These are phyloP conservation scores for Poeciliopsis presidionis DNA, from an alignment of 2,797 vertebrate species.

Conservation along the genomic window DNA sequence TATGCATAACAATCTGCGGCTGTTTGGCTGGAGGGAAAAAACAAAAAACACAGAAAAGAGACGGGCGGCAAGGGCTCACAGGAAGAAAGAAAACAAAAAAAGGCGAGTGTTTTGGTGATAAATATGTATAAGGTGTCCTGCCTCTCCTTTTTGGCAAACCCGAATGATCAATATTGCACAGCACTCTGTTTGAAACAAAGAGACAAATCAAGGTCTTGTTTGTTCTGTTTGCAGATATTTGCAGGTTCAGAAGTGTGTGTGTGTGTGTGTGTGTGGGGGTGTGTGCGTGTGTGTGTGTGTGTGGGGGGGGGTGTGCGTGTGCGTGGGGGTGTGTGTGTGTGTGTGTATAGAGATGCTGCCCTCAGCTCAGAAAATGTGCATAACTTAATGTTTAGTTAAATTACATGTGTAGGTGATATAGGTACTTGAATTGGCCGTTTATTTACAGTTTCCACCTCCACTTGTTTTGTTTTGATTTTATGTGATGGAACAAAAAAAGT, in stretches of 20 bases:
- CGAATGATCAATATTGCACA: constrained; percentile 73
- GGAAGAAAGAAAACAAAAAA: constrained; percentile 15
- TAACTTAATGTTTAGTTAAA: background rate
- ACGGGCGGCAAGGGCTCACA: constrained; percentile 29
- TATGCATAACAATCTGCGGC: constrained; percentile 79
- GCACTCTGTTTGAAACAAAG: constrained; percentile 60
- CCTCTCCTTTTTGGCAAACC: constrained; percentile 62
- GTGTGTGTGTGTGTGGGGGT: background rate
- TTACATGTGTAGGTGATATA: background rate
- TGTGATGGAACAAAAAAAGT: background rate
- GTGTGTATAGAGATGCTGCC: background rate
- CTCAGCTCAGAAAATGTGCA: constrained; percentile 6
- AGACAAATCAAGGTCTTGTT: constrained; percentile 71
- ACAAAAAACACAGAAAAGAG: constrained; percentile 14
- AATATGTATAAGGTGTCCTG: constrained; percentile 72
- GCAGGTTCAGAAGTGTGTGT: constrained; percentile 32
- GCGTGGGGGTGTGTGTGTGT: constrained; percentile 8
- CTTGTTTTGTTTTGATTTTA: background rate
- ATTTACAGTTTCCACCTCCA: background rate
- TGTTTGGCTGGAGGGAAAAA: constrained; percentile 61
- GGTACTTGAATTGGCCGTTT: background rate
- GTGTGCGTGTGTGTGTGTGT: constrained; percentile 1
- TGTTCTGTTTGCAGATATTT: constrained; percentile 60
- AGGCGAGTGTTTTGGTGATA: constrained; percentile 46
- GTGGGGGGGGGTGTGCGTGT: no score